Conservation (phyloP, 2,797 vertebrate species). For the Cynodonichthys magdalenae region DNA sequence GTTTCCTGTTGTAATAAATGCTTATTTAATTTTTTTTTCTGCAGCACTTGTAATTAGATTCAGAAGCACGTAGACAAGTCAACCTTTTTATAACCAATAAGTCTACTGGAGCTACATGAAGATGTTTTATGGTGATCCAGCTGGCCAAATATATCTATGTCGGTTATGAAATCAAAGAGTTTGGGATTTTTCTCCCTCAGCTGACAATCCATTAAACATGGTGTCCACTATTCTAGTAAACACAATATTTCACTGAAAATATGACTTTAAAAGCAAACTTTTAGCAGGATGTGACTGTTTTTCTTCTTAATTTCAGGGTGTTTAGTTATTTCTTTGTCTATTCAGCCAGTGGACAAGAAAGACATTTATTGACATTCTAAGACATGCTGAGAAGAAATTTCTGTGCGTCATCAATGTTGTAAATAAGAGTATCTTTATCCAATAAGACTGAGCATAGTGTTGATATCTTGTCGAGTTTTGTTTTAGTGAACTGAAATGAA, state of each 20-base stretch:
- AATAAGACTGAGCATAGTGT: conserved; percentile 31
- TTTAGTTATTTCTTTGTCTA: neutral
- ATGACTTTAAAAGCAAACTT: neutral
- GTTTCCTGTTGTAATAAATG: conserved; percentile 69
- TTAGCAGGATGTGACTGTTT: neutral
- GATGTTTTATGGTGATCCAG: conserved; percentile 11
- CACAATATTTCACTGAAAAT: neutral
- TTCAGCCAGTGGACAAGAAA: neutral
- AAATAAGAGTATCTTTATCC: conserved; percentile 22
- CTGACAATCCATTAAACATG: neutral
- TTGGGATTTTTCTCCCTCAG: neutral
- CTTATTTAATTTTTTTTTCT: conserved; percentile 52
- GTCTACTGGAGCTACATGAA: conserved; percentile 34
- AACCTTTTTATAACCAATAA: conserved; percentile 18
- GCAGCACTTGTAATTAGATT: conserved; percentile 70
- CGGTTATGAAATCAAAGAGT: conserved; percentile 9
- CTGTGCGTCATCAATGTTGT: conserved; percentile 20
- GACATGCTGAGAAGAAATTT: conserved; percentile 2
- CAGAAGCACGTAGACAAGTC: conserved; percentile 52
- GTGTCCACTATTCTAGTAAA: neutral
- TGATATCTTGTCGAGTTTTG: conserved; percentile 48
- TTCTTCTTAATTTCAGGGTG: neutral
- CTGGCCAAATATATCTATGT: conserved; percentile 9
- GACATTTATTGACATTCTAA: too few species aligned
- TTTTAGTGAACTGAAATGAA: conserved; percentile 37